phyloP scores from a whole-genome alignment of 1,140 invertebrate genomes.

The Chionoecetes opilio region DNA sequence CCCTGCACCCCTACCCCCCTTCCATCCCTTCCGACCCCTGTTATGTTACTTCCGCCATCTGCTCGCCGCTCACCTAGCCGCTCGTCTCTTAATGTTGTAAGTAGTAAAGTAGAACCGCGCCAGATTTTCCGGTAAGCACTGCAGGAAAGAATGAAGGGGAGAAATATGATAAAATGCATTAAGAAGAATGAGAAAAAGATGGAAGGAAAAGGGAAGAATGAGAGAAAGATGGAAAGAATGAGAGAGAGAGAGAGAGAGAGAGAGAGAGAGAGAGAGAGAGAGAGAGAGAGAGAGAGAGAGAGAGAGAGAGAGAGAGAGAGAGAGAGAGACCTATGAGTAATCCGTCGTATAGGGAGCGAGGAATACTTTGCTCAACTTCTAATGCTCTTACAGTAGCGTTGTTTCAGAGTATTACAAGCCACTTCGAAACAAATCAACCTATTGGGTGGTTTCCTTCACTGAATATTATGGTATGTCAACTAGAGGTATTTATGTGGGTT shows the following conservation, averaged over 20 bases:
- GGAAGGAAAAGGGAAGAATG: too few relatives aligned
- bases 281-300: neutral
- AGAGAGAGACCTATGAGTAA: neutral
- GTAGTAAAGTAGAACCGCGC: neutral
- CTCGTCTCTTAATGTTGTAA: neutral
- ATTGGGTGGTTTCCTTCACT: too few relatives aligned
- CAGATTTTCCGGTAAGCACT: too few relatives aligned
- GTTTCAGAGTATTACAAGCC: neutral
- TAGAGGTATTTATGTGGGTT: too few relatives aligned
- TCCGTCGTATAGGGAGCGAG: neutral
- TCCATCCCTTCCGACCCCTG: neutral
- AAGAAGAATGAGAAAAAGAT: too few relatives aligned
- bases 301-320: slow-evolving; percentile 18
- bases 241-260: neutral
- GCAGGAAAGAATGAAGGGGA: neutral
- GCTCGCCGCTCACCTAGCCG: too few relatives aligned
- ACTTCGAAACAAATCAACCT: too few relatives aligned
- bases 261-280: neutral
- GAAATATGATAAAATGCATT: too few relatives aligned
- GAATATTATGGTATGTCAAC: too few relatives aligned
- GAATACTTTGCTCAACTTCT: neutral
- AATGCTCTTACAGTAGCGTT: neutral
- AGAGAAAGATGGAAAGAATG: neutral
- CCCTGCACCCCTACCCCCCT: neutral
- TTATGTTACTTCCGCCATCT: neutral